phyloP scores from a whole-genome alignment of 2,888 invertebrate genomes.

The Drosophila acutilabella region DNA sequence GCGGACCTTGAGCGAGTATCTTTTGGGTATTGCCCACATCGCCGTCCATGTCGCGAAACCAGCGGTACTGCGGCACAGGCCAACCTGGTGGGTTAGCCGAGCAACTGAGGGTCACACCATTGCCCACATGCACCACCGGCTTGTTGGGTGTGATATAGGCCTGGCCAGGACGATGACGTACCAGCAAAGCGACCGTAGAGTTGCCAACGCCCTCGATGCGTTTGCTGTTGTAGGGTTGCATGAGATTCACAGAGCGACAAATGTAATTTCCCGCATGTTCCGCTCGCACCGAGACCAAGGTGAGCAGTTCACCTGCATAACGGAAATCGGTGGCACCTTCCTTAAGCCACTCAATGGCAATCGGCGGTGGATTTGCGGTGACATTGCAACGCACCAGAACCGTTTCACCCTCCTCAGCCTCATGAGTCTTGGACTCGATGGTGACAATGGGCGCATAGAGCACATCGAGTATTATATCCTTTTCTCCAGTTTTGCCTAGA shows the following conservation, averaged over 20 bases:
- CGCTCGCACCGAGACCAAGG: conserved; percentile 91
- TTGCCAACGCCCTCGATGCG: conserved; percentile 91
- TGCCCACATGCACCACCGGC: conserved; percentile 93
- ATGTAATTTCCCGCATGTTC: conserved; percentile 95
- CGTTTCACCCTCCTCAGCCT: conserved; percentile 94
- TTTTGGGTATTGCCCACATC: conserved; percentile 87
- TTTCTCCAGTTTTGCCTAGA: conserved; percentile 91
- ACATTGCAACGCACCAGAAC: conserved; percentile 94
- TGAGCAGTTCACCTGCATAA: conserved; percentile 91
- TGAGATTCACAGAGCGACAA: conserved; percentile 94
- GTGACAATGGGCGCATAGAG: conserved; percentile 93
- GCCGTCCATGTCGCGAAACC: conserved; percentile 92
- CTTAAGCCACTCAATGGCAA: conserved; percentile 94
- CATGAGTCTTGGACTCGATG: conserved; percentile 92
- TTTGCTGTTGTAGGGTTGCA: conserved; percentile 90
- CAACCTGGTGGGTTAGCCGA: conserved; percentile 95
- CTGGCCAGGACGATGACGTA: conserved; percentile 94
- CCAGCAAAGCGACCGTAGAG: conserved; percentile 92
- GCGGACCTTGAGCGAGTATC: conserved; percentile 91
- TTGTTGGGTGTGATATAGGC: conserved; percentile 93
- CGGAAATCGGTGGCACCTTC: conserved; percentile 94
- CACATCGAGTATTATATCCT: conserved; percentile 92
- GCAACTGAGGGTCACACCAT: conserved; percentile 93
- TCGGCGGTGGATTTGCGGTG: conserved; percentile 93
- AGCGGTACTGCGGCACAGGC: conserved; percentile 95